A percentile compares a stretch with the other conserved stretches of the same genome.
Conservation (phyloP, 2,113 vertebrate genomes). For the Brienomyrus longianalis region DNA sequence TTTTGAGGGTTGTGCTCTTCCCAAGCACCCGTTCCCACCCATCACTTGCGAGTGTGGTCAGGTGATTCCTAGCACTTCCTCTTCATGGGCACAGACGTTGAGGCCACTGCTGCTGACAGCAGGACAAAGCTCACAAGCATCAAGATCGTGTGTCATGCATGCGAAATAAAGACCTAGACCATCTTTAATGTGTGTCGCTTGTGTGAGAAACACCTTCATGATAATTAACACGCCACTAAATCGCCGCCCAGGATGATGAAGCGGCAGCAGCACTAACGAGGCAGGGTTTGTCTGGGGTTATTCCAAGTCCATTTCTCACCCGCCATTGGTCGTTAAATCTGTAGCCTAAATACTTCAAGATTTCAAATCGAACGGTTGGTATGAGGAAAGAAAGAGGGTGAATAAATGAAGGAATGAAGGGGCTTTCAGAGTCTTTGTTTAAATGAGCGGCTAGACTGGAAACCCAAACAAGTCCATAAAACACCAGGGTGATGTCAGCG, state of each 20-base stretch:
- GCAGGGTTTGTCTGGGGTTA: constrained; percentile 39
- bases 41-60: not conserved
- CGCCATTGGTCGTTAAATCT: constrained; percentile 48
- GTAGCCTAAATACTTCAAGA: constrained; percentile 42
- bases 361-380: not conserved
- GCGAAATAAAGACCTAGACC: not conserved
- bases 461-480: not conserved
- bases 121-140: not conserved
- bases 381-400: not conserved
- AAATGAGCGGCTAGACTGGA: not conserved
- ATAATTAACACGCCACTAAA: constrained; percentile 49
- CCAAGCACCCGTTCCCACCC: not conserved
- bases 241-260: constrained; percentile 54
- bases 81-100: not conserved
- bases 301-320: constrained; percentile 64
- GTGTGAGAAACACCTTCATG: constrained; percentile 39
- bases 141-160: not conserved
- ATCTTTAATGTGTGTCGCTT: constrained; percentile 30
- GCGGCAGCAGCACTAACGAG: constrained; percentile 50
- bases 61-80: not conserved
- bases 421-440: not conserved
- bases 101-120: not conserved
- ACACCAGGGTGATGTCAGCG: not conserved
- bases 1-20: not conserved
- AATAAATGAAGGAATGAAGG: not conserved